Evolutionary conservation across 2,113 vertebrate genomes (phyloP).

Genomic region (Phainopepla nitens): DNA sequence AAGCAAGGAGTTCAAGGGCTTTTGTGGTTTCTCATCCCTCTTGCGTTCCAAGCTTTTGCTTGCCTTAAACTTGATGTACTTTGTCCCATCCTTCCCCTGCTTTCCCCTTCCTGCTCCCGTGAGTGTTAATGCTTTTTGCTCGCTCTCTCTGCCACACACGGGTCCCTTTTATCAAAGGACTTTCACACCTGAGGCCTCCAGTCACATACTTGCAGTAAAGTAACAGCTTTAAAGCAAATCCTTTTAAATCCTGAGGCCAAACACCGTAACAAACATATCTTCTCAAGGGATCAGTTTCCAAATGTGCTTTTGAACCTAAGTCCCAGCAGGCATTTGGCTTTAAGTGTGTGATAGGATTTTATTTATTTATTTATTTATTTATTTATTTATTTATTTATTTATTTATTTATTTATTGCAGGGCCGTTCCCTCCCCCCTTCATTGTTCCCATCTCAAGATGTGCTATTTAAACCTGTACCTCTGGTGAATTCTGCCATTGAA

Average conservation of each 20-base stretch:
- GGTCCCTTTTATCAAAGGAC: constrained; percentile 63
- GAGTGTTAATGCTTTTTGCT: constrained; percentile 28
- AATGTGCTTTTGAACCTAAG: constrained; percentile 59
- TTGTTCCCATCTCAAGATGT: neutral
- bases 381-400: neutral
- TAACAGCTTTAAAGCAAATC: constrained; percentile 62
- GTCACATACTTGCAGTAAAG: constrained; percentile 52
- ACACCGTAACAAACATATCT: constrained; percentile 40
- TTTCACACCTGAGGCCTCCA: constrained; percentile 72
- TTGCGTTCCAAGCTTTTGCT: constrained; percentile 36
- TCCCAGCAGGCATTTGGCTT: constrained; percentile 42
- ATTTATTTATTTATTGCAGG: constrained; percentile 5
- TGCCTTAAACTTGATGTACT: constrained; percentile 46
- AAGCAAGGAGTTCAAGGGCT: constrained; percentile 31
- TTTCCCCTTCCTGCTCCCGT: neutral
- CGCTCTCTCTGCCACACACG: neutral
- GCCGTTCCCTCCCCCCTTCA: neutral
- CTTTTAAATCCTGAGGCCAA: constrained; percentile 66
- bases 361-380: neutral
- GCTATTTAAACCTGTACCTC: neutral
- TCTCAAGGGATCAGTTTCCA: constrained; percentile 42
- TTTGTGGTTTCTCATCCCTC: constrained; percentile 12
- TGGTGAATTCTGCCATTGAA: constrained; percentile 1
- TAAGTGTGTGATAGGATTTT: neutral
- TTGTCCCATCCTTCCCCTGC: neutral